Percentiles rank a stretch among this genome's conserved stretches.
Conservation (phyloP, 2,797 vertebrate species). For the Siniperca obscura region DNA sequence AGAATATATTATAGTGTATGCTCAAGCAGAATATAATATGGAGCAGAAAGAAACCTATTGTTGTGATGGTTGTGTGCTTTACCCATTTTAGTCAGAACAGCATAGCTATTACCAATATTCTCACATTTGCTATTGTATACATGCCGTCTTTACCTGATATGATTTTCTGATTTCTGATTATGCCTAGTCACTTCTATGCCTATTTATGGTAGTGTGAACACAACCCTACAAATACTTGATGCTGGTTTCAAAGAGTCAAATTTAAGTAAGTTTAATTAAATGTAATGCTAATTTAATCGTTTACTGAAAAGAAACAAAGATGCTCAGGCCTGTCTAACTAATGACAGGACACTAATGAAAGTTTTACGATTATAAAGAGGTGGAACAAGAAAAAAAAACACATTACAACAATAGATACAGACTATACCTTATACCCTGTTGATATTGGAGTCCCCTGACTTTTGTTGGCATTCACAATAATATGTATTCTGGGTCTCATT, state of each 20-base stretch:
- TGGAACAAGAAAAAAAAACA: neutral
- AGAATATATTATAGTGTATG: slow-evolving; percentile 36
- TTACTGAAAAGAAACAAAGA: neutral
- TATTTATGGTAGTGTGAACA: neutral
- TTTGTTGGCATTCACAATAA: neutral
- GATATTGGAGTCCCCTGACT: neutral
- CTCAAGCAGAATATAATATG: slow-evolving; percentile 14
- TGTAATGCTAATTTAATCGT: neutral
- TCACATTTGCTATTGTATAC: neutral
- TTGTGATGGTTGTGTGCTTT: neutral
- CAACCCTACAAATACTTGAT: neutral
- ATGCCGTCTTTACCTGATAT: neutral
- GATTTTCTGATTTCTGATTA: neutral
- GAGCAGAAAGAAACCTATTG: neutral
- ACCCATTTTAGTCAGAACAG: slow-evolving; percentile 2
- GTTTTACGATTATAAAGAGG: neutral
- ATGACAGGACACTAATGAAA: neutral
- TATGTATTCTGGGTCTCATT: neutral
- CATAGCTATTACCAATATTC: neutral
- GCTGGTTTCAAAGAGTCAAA: neutral
- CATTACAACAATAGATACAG: neutral
- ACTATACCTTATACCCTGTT: neutral
- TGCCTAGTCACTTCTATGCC: neutral
- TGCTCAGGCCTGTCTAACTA: neutral
- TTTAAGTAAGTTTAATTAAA: neutral